Conservation (phyloP, 2,113 vertebrate genomes). For the Corynorhinus townsendii region DNA sequence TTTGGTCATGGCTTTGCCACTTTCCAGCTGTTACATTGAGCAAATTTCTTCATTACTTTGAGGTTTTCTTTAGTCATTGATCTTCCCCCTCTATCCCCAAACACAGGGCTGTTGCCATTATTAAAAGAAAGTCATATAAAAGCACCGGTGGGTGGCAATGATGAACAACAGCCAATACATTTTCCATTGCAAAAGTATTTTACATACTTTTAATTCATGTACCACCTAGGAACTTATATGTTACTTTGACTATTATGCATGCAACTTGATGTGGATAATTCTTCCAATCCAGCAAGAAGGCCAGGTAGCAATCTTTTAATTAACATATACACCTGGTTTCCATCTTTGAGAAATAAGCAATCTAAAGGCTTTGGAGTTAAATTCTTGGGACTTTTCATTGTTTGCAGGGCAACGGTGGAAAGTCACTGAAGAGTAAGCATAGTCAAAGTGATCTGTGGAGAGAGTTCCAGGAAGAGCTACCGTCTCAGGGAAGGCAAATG, state of each 20-base stretch:
- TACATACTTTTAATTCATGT: not conserved
- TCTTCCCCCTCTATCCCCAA: not conserved
- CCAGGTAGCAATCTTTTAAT: not conserved
- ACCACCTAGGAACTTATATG: not conserved
- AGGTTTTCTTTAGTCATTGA: not conserved
- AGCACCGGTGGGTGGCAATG: not conserved
- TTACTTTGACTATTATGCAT: not conserved
- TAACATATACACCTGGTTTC: constrained; percentile 44
- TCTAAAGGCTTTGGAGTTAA: not conserved
- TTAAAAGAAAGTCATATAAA: not conserved
- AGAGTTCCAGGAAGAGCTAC: constrained; percentile 24
- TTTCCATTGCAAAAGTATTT: not conserved
- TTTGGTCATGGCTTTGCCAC: not conserved
- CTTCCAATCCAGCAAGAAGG: not conserved
- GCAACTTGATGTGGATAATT: not conserved
- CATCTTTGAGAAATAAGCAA: constrained; percentile 31
- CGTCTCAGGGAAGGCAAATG: not conserved
- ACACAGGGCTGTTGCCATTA: not conserved
- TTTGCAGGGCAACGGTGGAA: not conserved
- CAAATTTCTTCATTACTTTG: constrained; percentile 14
- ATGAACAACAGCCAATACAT: not conserved
- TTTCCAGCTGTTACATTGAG: not conserved
- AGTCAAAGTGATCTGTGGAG: not conserved
- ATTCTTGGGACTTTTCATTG: constrained; percentile 29
- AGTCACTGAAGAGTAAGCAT: not conserved